phyloP scores from a whole-genome alignment of 35 echinoderm and acorn worm genomes.

The Hemicentrotus pulcherrimus region DNA sequence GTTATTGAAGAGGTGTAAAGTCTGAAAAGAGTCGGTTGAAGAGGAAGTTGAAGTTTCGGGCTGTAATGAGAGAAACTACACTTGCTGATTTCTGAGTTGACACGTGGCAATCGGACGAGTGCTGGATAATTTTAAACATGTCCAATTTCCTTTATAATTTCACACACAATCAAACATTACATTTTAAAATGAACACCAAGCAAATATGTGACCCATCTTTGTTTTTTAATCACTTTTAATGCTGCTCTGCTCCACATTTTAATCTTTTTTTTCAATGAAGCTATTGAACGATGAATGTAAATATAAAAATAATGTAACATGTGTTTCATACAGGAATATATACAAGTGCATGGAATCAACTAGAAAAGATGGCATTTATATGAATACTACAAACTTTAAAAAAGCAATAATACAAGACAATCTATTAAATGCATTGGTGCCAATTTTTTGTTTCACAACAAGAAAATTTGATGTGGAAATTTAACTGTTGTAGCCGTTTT shows the following conservation, averaged over 20 bases:
- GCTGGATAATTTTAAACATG: too few relatives aligned
- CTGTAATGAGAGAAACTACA: too few relatives aligned
- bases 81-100: too few relatives aligned
- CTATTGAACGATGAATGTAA: background rate
- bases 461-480: background rate
- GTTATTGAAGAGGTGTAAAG: too few relatives aligned
- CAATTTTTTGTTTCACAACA: background rate
- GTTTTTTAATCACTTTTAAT: conserved; percentile 25
- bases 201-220: too few relatives aligned
- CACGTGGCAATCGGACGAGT: too few relatives aligned
- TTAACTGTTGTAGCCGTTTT: background rate
- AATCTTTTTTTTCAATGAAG: background rate
- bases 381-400: background rate
- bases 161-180: too few relatives aligned
- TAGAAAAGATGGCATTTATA: background rate
- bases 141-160: too few relatives aligned
- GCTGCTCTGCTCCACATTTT: conserved; percentile 42
- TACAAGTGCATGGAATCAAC: conserved; percentile 43
- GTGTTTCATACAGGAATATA: conserved; percentile 51
- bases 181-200: too few relatives aligned
- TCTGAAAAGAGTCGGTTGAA: too few relatives aligned
- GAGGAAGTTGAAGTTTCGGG: too few relatives aligned
- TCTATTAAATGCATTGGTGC: background rate
- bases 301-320: conserved; percentile 55
- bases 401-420: background rate